These are phyloP conservation scores for Cheilosia pagana DNA, from an alignment of 2,888 invertebrate genomes.

Conservation along the genomic window DNA sequence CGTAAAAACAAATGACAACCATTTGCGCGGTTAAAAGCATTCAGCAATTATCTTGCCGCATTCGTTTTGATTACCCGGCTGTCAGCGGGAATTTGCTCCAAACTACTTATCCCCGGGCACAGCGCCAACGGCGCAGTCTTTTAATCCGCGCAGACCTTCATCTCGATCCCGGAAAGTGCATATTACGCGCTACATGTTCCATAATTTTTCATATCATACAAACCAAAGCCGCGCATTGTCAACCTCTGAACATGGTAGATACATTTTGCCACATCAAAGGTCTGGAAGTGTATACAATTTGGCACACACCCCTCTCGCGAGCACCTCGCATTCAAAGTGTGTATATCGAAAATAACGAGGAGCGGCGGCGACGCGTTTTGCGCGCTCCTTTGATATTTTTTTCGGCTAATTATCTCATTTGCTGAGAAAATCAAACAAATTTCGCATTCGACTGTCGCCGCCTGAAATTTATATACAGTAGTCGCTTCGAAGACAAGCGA, in stretches of 20 bases:
- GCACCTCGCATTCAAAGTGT: constrained; percentile 34
- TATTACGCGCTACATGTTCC: constrained; percentile 64
- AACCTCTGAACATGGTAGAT: constrained; percentile 49
- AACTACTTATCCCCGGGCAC: constrained; percentile 59
- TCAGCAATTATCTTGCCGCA: constrained; percentile 67
- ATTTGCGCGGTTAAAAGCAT: constrained; percentile 69
- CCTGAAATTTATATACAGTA: background rate
- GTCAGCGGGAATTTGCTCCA: constrained; percentile 60
- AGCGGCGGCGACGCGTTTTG: constrained; percentile 60
- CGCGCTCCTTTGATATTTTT: constrained; percentile 69
- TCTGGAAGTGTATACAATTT: constrained; percentile 17
- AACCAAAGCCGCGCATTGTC: constrained; percentile 67
- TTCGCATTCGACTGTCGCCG: constrained; percentile 58
- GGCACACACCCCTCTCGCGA: constrained; percentile 3
- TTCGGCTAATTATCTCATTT: constrained; percentile 75
- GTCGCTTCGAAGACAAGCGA: background rate
- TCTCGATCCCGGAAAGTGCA: constrained; percentile 61
- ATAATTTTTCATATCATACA: constrained; percentile 58
- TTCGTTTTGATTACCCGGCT: constrained; percentile 69
- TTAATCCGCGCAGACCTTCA: constrained; percentile 22
- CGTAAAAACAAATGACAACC: constrained; percentile 55
- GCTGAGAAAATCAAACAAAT: constrained; percentile 73
- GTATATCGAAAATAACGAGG: constrained; percentile 62
- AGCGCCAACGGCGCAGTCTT: constrained; percentile 24
- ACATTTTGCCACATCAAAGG: constrained; percentile 67